phyloP scores from a whole-genome alignment of 2,797 vertebrate species.

The Anguilla marmorata region DNA sequence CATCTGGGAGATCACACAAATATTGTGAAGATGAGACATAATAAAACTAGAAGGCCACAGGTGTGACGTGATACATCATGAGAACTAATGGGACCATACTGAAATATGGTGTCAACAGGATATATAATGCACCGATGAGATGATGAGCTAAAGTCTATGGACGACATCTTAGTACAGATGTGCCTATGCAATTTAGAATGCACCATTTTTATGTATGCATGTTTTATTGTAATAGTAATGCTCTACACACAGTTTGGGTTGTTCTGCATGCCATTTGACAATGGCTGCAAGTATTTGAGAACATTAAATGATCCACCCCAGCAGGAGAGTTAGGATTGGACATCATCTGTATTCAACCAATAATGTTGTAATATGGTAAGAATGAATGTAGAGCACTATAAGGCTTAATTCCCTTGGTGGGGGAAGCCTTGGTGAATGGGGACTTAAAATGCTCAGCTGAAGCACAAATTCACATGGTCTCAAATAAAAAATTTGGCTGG shows the following conservation, averaged over 20 bases:
- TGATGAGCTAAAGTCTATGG: slow-evolving; percentile 47
- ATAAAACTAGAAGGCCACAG: slow-evolving; percentile 81
- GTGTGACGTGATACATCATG: slow-evolving; percentile 68
- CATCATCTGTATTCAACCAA: not conserved
- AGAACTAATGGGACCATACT: slow-evolving; percentile 36
- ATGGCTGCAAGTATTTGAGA: not conserved
- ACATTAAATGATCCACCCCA: not conserved
- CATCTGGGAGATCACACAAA: slow-evolving; percentile 58
- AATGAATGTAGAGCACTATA: not conserved
- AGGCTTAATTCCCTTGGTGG: not conserved
- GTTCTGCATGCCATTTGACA: slow-evolving; percentile 15
- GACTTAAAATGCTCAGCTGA: slow-evolving; percentile 37
- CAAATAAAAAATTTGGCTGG: slow-evolving; percentile 50
- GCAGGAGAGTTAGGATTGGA: not conserved
- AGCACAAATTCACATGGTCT: slow-evolving; percentile 40
- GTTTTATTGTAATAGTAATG: not conserved
- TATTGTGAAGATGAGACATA: slow-evolving; percentile 62
- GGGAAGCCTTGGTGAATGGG: not conserved
- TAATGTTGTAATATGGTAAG: slow-evolving; percentile 7
- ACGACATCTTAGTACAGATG: slow-evolving; percentile 42
- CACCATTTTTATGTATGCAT: not conserved
- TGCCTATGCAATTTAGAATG: slow-evolving; percentile 44
- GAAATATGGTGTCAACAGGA: slow-evolving; percentile 14
- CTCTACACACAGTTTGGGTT: not conserved
- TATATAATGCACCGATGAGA: slow-evolving; percentile 47